These are phyloP conservation scores for Cheilosia soror DNA, from an alignment of 2,888 invertebrate genomes.

Conservation along the genomic window DNA sequence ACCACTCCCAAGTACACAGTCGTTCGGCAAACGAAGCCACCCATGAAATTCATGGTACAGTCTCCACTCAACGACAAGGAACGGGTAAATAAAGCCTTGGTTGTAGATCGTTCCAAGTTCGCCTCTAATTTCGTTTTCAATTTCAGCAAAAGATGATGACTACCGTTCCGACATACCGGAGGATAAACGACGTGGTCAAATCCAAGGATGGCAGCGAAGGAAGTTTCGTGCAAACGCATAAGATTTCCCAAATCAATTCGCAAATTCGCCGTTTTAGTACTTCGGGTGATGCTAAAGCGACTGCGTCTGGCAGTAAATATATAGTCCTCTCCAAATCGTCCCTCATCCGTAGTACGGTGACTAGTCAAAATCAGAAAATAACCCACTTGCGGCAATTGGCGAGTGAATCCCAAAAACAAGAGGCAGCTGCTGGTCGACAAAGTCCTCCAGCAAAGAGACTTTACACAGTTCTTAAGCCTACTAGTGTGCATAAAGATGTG, in stretches of 20 bases:
- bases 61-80: conserved; percentile 77
- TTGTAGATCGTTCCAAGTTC: background rate
- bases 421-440: background rate
- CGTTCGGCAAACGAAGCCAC: conserved; percentile 76
- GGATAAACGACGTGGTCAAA: conserved; percentile 75
- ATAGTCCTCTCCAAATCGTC: conserved; percentile 78
- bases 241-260: conserved; percentile 80
- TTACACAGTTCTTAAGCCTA: conserved; percentile 76
- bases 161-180: conserved; percentile 77
- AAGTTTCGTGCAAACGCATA: conserved; percentile 77
- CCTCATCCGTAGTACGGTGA: conserved; percentile 61
- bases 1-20: conserved; percentile 79
- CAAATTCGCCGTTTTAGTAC: conserved; percentile 78
- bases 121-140: conserved; percentile 18
- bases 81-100: conserved; percentile 30
- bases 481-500: conserved; percentile 16
- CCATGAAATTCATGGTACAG: conserved; percentile 78
- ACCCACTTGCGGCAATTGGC: conserved; percentile 41
- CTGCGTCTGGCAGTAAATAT: conserved; percentile 76
- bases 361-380: conserved; percentile 66
- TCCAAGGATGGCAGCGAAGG: conserved; percentile 32
- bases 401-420: conserved; percentile 1
- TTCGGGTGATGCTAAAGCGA: conserved; percentile 76
- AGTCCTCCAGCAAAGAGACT: conserved; percentile 72
- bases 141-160: conserved; percentile 77